Conservation (phyloP, 2,888 invertebrate genomes). For the Malacosoma neustria region DNA sequence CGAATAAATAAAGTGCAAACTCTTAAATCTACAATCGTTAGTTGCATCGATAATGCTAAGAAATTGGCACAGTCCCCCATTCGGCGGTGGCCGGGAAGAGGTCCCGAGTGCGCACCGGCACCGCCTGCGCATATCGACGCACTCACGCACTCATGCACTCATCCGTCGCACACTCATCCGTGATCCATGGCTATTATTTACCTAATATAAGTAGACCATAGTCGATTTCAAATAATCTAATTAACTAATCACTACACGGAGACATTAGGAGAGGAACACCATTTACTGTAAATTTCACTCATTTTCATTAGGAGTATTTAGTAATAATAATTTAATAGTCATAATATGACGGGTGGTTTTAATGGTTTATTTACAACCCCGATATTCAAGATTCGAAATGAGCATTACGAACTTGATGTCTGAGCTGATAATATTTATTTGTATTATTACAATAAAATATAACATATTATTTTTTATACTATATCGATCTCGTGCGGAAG, state of each 20-base stretch:
- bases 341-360: conserved; percentile 46
- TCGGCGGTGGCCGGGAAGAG: neutral
- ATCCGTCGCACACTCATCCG: conserved; percentile 13
- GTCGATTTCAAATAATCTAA: conserved; percentile 47
- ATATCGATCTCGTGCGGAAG: conserved; percentile 51
- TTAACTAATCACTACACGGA: conserved; percentile 60
- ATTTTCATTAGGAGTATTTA: conserved; percentile 37
- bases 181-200: conserved; percentile 42
- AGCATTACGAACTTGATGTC: conserved; percentile 31
- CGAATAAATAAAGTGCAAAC: conserved; percentile 76
- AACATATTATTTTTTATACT: conserved; percentile 44
- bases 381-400: conserved; percentile 51
- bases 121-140: conserved; percentile 1
- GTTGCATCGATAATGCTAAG: conserved; percentile 63
- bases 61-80: conserved; percentile 72
- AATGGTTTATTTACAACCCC: conserved; percentile 58
- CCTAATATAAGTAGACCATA: conserved; percentile 51
- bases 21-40: conserved; percentile 73
- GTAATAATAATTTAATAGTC: conserved; percentile 44
- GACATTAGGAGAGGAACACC: conserved; percentile 70
- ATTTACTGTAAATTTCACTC: conserved; percentile 67
- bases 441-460: conserved; percentile 65
- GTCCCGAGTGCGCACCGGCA: neutral
- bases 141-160: neutral
- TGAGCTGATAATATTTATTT: conserved; percentile 27